Base-by-base conservation (phyloP, 1,140 invertebrate species). In the Hermetia illucens region DNA sequence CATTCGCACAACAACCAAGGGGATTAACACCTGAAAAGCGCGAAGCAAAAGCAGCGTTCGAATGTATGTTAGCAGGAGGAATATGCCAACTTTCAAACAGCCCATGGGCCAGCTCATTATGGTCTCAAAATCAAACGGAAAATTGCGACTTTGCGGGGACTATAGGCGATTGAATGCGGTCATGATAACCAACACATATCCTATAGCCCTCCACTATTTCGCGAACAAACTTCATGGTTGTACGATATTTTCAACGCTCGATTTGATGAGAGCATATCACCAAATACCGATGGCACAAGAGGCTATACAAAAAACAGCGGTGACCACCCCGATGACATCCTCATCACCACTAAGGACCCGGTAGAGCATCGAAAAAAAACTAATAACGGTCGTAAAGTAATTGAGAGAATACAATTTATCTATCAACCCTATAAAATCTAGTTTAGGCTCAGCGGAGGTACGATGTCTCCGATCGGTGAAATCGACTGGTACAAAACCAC, bases 251-350 rank as follows among this genome's bases (percentile, higher is more conserved):
- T 54, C 52, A 1, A 49, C 41, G 1, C 35, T 73, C 1, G 68
- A 73, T 52, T 35, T 72, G 18, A 40, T 47, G 0, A 45, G 49
- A 6, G 70, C 68, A 0, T 74, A 62, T 44, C 61, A 64, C 49
- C 68, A 62, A 21, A 52, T 63, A 1, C 58, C 55, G 0, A 41
- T 62, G 6, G 33, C 33, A 1, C 15, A 15, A 27, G 46, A 46
- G 12, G 52, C 60, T 35, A 48, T 61, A 5, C 45, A 30, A 6
- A 63, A 64, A 42, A 63, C 53, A 4, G 53, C 57, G 3, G 42
- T 62, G 0, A 53, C 42, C 2, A 61, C 57, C n/a, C n/a, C n/a
- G n/a, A n/a, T n/a, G n/a, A n/a, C n/a, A n/a, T n/a, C n/a, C n/a
- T n/a, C n/a, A n/a, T n/a, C n/a, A n/a, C n/a, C n/a, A n/a, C n/a